These are phyloP conservation scores for Pelodytes ibericus DNA, from an alignment of 2,797 vertebrate genomes.

Conservation along the genomic window DNA sequence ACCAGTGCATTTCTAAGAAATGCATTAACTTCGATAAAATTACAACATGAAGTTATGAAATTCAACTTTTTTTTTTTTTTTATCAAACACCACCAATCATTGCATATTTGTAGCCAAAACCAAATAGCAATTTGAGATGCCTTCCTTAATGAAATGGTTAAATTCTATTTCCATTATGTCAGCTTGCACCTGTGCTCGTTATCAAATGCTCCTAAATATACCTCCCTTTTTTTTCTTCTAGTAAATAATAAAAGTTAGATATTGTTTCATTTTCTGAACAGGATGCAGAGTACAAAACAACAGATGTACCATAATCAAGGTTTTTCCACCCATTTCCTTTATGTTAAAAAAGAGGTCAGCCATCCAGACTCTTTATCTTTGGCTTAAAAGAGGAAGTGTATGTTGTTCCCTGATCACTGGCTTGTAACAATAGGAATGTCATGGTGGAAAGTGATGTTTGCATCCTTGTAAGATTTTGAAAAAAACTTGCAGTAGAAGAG, in stretches of 20 bases:
- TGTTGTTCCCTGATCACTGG: conserved; percentile 62
- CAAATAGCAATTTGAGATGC: too few species aligned
- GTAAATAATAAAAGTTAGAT: conserved; percentile 58
- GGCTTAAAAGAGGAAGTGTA: conserved; percentile 68
- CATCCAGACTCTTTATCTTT: conserved; percentile 66
- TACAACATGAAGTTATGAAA: too few species aligned
- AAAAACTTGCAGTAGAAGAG: conserved; percentile 30
- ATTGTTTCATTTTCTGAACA: conserved; percentile 67
- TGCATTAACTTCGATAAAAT: too few species aligned
- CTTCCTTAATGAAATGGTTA: not conserved
- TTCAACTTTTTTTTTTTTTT: too few species aligned
- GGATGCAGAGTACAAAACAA: conserved; percentile 72
- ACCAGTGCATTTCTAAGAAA: too few species aligned
- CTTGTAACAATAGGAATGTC: conserved; percentile 60
- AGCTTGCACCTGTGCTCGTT: conserved; percentile 61
- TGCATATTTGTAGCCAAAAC: too few species aligned
- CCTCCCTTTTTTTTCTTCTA: conserved; percentile 20
- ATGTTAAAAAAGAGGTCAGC: conserved; percentile 64
- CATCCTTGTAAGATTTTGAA: conserved; percentile 18
- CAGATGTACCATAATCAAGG: conserved; percentile 67
- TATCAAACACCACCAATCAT: too few species aligned
- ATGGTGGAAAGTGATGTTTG: conserved; percentile 46
- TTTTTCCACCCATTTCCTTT: conserved; percentile 71
- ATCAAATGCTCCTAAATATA: conserved; percentile 45
- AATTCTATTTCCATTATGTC: conserved; percentile 52